Percentiles rank a stretch among this genome's conserved stretches.
Conservation (phyloP, 92 coral and sea anemone genomes). For the Parazoanthus darwini region DNA sequence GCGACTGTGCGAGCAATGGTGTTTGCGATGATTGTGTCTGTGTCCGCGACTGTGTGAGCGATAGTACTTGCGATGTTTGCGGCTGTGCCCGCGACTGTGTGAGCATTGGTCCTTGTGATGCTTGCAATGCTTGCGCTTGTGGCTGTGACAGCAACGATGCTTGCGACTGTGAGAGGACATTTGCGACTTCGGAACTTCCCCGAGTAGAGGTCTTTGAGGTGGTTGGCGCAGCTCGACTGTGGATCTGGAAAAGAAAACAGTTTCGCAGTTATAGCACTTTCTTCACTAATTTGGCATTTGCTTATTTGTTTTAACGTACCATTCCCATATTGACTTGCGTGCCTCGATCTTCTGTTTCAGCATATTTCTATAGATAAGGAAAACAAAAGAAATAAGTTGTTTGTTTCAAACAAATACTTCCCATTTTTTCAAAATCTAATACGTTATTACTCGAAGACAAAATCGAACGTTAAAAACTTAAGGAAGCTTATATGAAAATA, state of each 20-base stretch:
- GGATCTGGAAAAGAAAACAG: neutral
- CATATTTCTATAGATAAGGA: neutral
- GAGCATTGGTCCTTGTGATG: neutral
- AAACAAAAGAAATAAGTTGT: neutral
- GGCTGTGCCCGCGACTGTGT: neutral
- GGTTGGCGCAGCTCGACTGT: neutral
- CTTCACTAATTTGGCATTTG: no score
- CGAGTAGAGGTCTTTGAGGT: neutral
- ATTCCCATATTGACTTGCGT: conserved; percentile 36
- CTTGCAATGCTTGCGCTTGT: neutral
- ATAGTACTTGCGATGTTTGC: neutral
- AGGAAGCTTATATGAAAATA: no score
- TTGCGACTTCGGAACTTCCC: neutral
- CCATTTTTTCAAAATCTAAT: neutral
- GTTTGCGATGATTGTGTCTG: neutral
- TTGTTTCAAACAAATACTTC: neutral
- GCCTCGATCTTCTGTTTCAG: conserved; percentile 36
- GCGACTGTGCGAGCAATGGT: neutral
- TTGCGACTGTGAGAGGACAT: neutral
- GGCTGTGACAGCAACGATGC: neutral
- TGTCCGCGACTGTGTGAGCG: neutral
- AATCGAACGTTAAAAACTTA: no score
- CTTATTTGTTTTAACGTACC: neutral
- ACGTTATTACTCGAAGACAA: no score
- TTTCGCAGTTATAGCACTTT: neutral